These are phyloP conservation scores for Coregonus clupeaformis DNA, from an alignment of 2,113 vertebrate species.

Conservation along the genomic window DNA sequence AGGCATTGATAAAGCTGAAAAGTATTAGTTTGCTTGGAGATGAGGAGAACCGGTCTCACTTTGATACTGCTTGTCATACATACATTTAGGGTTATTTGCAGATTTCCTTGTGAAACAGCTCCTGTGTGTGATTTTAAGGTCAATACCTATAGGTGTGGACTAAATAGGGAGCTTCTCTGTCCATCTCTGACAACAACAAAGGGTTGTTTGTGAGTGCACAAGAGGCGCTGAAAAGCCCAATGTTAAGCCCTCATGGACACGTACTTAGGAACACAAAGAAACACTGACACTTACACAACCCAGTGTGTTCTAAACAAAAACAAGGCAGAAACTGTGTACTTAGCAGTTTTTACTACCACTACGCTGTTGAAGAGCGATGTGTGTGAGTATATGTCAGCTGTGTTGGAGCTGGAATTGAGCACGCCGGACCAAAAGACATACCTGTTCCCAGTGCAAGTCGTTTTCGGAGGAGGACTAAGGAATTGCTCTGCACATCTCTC, in stretches of 20 bases:
- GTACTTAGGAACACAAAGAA: not conserved
- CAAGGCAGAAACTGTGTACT: not conserved
- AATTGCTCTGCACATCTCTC: not conserved
- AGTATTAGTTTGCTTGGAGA: no score
- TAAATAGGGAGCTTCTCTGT: no score
- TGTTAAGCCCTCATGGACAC: not conserved
- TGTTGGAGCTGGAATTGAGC: not conserved
- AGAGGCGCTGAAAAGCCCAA: conserved; percentile 23
- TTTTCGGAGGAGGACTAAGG: not conserved
- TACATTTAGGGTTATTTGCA: no score
- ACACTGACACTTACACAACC: not conserved
- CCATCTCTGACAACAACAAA: conserved; percentile 37
- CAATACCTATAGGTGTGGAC: no score
- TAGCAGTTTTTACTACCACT: not conserved
- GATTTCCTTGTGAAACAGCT: no score
- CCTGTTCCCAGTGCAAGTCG: conserved; percentile 8
- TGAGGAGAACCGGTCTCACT: no score
- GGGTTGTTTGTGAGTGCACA: conserved; percentile 43
- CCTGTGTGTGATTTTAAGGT: no score
- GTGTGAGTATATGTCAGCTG: no score
- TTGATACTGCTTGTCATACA: no score
- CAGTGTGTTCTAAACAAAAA: not conserved
- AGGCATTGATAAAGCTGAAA: no score
- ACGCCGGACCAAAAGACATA: conserved; percentile 10
- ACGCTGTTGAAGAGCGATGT: not conserved